Percentiles rank a stretch among this genome's conserved stretches.
phyloP scores from a whole-genome alignment of 2,797 vertebrate species.

The Loriculus beryllinus region DNA sequence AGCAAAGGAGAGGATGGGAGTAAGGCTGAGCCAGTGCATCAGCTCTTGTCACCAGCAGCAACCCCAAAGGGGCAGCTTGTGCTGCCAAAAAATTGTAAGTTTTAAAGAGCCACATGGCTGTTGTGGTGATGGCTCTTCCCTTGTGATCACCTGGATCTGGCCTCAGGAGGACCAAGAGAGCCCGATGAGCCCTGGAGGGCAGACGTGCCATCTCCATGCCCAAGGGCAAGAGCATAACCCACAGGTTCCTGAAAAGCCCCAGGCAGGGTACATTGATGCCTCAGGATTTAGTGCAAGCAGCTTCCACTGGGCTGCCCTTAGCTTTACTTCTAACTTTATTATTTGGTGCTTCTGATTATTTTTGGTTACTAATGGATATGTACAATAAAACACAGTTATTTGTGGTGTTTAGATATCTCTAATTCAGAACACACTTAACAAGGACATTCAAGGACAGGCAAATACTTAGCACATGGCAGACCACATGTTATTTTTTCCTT shows the following conservation, averaged over 20 bases:
- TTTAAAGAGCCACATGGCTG: neutral
- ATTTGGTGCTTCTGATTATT: neutral
- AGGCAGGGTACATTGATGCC: accelerated
- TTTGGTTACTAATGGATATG: neutral
- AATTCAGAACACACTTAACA: neutral
- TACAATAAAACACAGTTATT: neutral
- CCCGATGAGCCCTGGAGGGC: accelerated
- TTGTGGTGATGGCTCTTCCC: neutral
- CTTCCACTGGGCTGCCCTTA: neutral
- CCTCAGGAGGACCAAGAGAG: neutral
- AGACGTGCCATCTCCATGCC: accelerated
- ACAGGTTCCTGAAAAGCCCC: neutral
- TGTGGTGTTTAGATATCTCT: neutral
- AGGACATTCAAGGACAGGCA: neutral
- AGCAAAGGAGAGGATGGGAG: accelerated
- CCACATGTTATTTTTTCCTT: neutral
- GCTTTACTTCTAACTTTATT: neutral
- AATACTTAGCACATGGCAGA: neutral
- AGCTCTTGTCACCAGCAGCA: neutral
- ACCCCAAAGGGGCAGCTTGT: neutral
- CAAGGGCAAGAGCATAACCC: neutral
- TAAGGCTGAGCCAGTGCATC: neutral
- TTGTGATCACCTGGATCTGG: neutral
- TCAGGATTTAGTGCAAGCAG: neutral
- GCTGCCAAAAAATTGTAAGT: neutral